Percentiles rank a stretch among this genome's conserved stretches.
phyloP scores from a whole-genome alignment of 2,797 vertebrate species.

The Saxicola maurus region DNA sequence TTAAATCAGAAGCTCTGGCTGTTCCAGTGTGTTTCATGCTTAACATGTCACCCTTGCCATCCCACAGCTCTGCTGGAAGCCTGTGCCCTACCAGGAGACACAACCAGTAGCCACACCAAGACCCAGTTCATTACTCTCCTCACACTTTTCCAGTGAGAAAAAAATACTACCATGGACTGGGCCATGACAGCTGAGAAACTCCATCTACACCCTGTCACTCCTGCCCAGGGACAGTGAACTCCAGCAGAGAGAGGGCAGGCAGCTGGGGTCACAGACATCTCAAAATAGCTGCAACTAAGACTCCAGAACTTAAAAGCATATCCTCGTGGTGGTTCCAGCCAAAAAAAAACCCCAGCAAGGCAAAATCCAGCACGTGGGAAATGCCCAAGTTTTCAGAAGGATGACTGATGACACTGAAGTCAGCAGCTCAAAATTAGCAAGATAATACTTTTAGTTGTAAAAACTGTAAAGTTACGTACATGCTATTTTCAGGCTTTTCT shows the following conservation, averaged over 20 bases:
- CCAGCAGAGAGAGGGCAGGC: neutral
- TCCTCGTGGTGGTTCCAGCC: neutral
- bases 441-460: neutral
- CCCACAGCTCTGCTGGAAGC: neutral
- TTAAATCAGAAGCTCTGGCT: neutral
- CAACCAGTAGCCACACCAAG: neutral
- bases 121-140: neutral
- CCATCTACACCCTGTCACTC: neutral
- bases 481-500: neutral
- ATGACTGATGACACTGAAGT: neutral
- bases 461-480: neutral
- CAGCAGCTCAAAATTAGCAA: neutral
- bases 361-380: neutral
- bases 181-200: neutral
- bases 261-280: neutral
- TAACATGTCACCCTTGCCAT: neutral
- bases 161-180: neutral
- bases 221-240: neutral
- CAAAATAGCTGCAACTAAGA: conserved; percentile 23
- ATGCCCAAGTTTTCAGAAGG: neutral
- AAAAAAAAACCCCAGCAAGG: neutral
- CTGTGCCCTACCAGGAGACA: neutral
- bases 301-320: neutral
- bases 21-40: neutral
- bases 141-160: neutral